Evolutionary conservation across 2,797 vertebrate genomes (phyloP), one percentile per base, ranked within the genome.

Genomic region (Meriones psammophilus): DNA sequence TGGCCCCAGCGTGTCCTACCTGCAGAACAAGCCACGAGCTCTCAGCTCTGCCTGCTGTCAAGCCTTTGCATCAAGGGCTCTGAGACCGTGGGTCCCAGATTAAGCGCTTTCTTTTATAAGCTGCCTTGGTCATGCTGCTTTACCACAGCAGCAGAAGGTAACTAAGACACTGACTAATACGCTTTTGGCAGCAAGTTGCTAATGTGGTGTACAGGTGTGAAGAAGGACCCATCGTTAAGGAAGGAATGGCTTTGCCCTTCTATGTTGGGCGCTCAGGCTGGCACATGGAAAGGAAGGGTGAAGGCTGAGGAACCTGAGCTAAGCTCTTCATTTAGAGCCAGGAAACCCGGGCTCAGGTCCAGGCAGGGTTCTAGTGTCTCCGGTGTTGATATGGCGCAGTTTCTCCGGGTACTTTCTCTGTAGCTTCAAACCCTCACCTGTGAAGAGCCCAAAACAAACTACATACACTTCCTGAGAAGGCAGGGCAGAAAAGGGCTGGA

Each of bases 291-390:
- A 94, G 60, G 85, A 30, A 71, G 58, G 20, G 86, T 33, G 24
- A 2, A 33, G 46, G 2, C 3, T 81, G 28, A 77, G n/a, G 80
- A 96, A 96, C 66, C 80, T 56, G 76, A 96, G 86, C 91, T 42
- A 62, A 88, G 87, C 54, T 42, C 84, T 83, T 30, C 54, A 60
- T 4, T n/a, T 62, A 30, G 36, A 96, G 96, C 93, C 88, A 94
- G 95, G 94, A 96, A 95, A 96, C 71, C 56, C 10, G n/a, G 80
- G 74, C 96, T 4, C 69, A 33, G 42, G 73, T 85, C 89, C 91
- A 96, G 91, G 58, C 3, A 69, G 54, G 78, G 81, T 39, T 76
- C 86, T 42, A 26, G 33, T 15, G 46, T 96, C 88, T 92, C 56
- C 1, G 39, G 74, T 88, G 56, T 15, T 87, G 46, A 42, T 58